These are phyloP conservation scores for Hoplostethus mediterraneus DNA, from an alignment of 2,797 vertebrate species.

Conservation along the genomic window DNA sequence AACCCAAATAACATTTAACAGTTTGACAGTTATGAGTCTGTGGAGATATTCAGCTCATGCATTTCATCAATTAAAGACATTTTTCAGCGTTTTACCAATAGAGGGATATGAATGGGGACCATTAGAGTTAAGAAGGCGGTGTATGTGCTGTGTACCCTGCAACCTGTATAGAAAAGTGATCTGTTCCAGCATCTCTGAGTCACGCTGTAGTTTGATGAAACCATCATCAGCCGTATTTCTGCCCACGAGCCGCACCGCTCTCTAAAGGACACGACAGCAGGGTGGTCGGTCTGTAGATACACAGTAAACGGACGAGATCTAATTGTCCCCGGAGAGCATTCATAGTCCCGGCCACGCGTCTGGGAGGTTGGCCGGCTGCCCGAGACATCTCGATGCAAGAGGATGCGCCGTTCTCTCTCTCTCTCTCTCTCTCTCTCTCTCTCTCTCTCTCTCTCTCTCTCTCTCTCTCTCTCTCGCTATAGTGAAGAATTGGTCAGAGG, in stretches of 20 bases:
- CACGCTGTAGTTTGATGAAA: background rate
- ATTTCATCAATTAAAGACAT: background rate
- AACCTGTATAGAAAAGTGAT: background rate
- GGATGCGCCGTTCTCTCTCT: conserved; percentile 8
- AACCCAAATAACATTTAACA: background rate
- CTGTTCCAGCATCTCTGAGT: background rate
- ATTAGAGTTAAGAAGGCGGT: too few relatives aligned
- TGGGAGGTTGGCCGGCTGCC: conserved; percentile 38
- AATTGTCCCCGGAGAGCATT: conserved; percentile 29
- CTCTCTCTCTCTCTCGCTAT: background rate
- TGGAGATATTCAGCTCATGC: background rate
- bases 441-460: conserved; percentile 17
- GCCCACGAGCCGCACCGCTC: background rate
- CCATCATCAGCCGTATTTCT: background rate
- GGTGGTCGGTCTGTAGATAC: background rate
- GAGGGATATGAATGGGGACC: too few relatives aligned
- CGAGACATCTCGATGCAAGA: conserved; percentile 22
- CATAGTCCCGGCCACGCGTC: conserved; percentile 8
- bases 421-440: conserved; percentile 1
- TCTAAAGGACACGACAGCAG: conserved; percentile 6
- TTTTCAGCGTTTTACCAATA: too few relatives aligned
- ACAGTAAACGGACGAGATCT: conserved; percentile 38
- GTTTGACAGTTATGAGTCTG: background rate
- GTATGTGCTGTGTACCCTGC: background rate
- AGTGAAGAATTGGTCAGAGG: background rate